Percentiles rank a stretch among this genome's conserved stretches.
These are phyloP conservation scores for Cyrtonyx montezumae DNA, from an alignment of 2,113 vertebrate species.

Conservation along the genomic window DNA sequence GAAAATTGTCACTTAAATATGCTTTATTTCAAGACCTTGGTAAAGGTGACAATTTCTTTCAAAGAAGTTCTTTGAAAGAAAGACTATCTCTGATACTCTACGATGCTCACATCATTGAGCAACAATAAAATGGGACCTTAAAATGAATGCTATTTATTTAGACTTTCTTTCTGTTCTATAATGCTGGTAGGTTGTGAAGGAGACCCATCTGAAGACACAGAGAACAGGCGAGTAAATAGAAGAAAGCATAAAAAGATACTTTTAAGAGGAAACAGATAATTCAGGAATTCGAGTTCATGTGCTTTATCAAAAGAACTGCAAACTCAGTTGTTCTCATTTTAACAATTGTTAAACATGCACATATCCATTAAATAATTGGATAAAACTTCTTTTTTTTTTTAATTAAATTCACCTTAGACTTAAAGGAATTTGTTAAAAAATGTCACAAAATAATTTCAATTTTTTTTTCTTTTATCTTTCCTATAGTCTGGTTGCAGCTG, in stretches of 20 bases:
- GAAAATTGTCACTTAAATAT: neutral
- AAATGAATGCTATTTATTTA: neutral
- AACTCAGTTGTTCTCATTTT: neutral
- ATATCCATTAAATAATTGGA: neutral
- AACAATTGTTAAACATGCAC: neutral
- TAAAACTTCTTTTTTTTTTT: neutral
- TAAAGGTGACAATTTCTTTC: neutral
- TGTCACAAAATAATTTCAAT: neutral
- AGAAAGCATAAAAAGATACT: neutral
- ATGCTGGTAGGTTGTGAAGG: neutral
- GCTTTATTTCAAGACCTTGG: neutral
- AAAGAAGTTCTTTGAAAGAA: neutral
- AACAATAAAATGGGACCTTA: neutral
- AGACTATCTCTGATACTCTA: no score
- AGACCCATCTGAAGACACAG: neutral
- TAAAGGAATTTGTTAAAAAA: neutral
- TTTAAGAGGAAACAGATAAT: neutral
- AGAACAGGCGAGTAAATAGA: neutral
- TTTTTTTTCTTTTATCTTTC: neutral
- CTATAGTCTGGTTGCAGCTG: fast-evolving
- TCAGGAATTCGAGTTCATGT: neutral
- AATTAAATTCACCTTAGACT: neutral
- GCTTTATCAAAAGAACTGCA: neutral
- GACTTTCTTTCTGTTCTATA: neutral
- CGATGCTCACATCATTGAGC: neutral